Conservation (phyloP, 2,888 invertebrate species). For the Zhuqinia jingwanae region DNA sequence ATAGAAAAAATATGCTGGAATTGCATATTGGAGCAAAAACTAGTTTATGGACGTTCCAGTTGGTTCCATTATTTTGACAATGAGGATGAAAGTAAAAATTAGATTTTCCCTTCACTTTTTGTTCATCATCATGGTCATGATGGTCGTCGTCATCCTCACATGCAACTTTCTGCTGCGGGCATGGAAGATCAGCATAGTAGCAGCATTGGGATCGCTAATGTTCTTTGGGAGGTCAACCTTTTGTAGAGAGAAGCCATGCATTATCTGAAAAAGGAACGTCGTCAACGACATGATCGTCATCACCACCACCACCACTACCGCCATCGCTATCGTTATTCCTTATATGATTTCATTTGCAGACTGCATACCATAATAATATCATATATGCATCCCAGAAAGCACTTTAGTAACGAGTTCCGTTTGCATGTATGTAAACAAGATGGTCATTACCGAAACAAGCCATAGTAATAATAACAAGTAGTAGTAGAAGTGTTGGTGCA, state of each 20-base stretch:
- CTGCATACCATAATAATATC: neutral
- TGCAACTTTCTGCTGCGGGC: neutral
- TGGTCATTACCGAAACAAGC: slow-evolving; percentile 40
- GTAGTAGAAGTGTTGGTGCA: neutral
- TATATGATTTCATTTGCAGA: neutral
- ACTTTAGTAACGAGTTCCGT: slow-evolving; percentile 22
- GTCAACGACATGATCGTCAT: neutral
- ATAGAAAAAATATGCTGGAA: slow-evolving; percentile 4
- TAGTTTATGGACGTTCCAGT: slow-evolving; percentile 29
- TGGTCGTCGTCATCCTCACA: neutral
- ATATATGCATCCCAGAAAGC: neutral
- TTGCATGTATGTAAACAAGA: slow-evolving; percentile 48
- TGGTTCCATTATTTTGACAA: slow-evolving; percentile 10
- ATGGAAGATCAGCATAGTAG: neutral
- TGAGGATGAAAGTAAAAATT: slow-evolving; percentile 28
- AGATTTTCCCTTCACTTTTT: neutral
- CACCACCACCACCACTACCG: slow-evolving; percentile 5
- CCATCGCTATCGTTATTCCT: neutral
- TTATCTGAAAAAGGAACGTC: slow-evolving; percentile 21
- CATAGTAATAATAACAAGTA: slow-evolving; percentile 14
- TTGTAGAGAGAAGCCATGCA: neutral
- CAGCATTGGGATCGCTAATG: neutral
- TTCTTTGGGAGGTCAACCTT: slow-evolving; percentile 30
- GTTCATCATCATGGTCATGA: neutral
- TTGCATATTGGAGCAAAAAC: slow-evolving; percentile 11